Evolutionary conservation across 64 coral and sea anemone genomes (phyloP), one percentile per base, ranked within the genome.

Genomic region (Montipora sp.): DNA sequence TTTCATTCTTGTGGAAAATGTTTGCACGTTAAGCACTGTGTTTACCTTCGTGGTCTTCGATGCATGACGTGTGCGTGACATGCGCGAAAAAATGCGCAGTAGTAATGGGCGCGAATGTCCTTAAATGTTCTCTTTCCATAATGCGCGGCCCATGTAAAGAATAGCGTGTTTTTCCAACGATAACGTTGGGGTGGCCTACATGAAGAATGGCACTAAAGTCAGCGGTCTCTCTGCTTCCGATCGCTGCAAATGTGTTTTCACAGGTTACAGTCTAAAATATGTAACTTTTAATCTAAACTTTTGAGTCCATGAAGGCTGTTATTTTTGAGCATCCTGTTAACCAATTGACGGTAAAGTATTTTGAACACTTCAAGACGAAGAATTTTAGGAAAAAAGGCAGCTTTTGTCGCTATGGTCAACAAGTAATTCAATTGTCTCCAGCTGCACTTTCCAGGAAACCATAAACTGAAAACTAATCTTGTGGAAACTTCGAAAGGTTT

Each of bases 301-400:
- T 65, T 3, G 60, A 65, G 60, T 65, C 60, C 60, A 65, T 65
- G 60, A 65, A 65, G 60, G 60, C 60, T 65, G 60, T 0, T 65
- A 65, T 65, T 65, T 65, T 65, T 8, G 2, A 65, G 60, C 60
- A 65, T 65, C 60, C 60, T 65, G 60, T 65, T 65, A 65, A 16
- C 60, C 60, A 65, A 65, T 65, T 65, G 60, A 65, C 60, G 60
- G 60, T 65, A 65, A 65, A 65, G 60, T 65, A 65, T 65, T 65
- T 65, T 65, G 60, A 65, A 65, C 60, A 0, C 60, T 65, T 65
- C 60, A 65, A 65, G 60, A 65, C 60, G 60, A 65, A 65, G 60
- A 65, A 65, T 65, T 65, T 65, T 65, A 3, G 60, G 60, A 65
- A 65, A 13, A 65, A 65, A 65, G 0, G 60, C 5, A 65, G 60